Evolutionary conservation across 2,113 vertebrate species (phyloP).

Genomic region (Anser cygnoides): DNA sequence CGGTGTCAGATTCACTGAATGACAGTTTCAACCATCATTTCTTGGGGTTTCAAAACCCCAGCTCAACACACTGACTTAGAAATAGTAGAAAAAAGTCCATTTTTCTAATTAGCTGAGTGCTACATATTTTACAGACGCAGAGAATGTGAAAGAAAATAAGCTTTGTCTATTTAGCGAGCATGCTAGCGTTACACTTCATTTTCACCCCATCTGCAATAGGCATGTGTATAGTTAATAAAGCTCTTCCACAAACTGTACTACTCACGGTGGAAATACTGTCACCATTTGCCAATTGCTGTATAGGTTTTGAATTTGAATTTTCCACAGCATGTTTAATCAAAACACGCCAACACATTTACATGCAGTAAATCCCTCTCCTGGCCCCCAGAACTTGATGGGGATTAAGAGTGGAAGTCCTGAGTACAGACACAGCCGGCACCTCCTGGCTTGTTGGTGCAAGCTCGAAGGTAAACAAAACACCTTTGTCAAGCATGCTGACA

Average conservation of each 20-base stretch:
- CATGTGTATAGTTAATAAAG: neutral
- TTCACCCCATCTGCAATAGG: neutral
- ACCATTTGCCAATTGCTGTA: neutral
- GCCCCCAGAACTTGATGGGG: neutral
- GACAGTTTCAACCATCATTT: neutral
- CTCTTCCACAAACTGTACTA: neutral
- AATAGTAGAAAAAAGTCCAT: neutral
- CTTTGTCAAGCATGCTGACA: neutral
- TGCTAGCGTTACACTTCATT: accelerated
- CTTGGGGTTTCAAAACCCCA: neutral
- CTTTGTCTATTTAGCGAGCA: accelerated
- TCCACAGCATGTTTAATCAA: neutral
- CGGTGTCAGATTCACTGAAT: neutral
- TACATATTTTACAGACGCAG: neutral
- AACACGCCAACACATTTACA: neutral
- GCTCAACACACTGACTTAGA: neutral
- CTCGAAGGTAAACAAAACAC: neutral
- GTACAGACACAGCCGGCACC: neutral
- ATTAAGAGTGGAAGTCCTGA: neutral
- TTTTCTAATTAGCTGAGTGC: neutral
- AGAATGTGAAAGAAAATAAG: neutral
- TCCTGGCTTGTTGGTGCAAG: neutral
- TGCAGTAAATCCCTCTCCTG: neutral
- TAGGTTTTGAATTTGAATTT: neutral
- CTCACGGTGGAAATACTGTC: neutral